Conservation (phyloP, 2,113 vertebrate species). For the Polypterus senegalus region DNA sequence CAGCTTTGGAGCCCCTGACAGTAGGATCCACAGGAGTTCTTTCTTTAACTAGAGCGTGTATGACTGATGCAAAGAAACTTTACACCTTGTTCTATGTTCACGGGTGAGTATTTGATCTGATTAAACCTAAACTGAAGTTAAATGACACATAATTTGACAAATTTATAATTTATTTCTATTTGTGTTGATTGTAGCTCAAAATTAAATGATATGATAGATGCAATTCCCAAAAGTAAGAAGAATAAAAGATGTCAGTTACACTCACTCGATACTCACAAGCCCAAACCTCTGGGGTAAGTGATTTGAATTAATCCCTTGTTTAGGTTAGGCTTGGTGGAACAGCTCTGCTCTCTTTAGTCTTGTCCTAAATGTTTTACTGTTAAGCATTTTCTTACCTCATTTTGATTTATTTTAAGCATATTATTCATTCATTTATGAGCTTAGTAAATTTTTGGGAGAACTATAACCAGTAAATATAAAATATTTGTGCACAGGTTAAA, state of each 20-base stretch:
- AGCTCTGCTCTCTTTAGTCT: too few species aligned
- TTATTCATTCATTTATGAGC: too few species aligned
- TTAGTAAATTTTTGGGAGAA: too few species aligned
- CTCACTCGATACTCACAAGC: conserved; percentile 94
- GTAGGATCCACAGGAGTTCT: conserved; percentile 79
- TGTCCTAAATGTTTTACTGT: too few species aligned
- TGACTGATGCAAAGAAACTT: conserved; percentile 81
- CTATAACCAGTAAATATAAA: too few species aligned
- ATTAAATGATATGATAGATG: conserved; percentile 86
- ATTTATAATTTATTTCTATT: background rate
- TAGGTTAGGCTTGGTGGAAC: too few species aligned
- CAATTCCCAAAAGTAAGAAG: conserved; percentile 98
- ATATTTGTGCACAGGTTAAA: too few species aligned
- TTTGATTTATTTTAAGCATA: too few species aligned
- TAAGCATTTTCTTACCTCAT: too few species aligned
- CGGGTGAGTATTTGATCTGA: conserved; percentile 54
- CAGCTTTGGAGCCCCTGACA: conserved; percentile 80
- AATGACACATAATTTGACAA: background rate
- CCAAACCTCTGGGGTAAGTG: conserved; percentile 91
- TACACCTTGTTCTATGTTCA: conserved; percentile 87
- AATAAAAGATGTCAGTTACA: conserved; percentile 94
- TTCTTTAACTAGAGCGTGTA: conserved; percentile 73
- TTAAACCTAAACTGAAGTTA: too few species aligned
- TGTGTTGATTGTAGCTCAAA: conserved; percentile 62
- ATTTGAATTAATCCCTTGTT: conserved; percentile 1